These are phyloP conservation scores for Chrysolina americana DNA, from an alignment of 2,888 invertebrate species.

Conservation along the genomic window DNA sequence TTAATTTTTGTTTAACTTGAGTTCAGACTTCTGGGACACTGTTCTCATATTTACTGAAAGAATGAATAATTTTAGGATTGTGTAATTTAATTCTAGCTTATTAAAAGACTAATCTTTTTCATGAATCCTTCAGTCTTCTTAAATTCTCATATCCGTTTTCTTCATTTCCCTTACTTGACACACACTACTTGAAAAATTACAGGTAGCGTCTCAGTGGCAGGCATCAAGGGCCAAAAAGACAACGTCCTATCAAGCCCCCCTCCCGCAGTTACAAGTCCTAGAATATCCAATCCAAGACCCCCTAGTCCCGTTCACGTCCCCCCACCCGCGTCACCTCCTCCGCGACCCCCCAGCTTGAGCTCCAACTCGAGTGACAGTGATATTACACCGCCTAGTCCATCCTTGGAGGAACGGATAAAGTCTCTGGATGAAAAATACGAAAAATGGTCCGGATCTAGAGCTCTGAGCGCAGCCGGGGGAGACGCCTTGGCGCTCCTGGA, in stretches of 20 bases:
- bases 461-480: constrained; percentile 73
- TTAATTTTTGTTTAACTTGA: no score
- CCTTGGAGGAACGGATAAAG: constrained; percentile 92
- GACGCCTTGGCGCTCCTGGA: constrained; percentile 72
- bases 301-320: constrained; percentile 64
- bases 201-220: constrained; percentile 66
- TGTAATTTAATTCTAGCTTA: no score
- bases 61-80: no score
- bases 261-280: constrained; percentile 71
- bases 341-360: constrained; percentile 82
- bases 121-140: no score
- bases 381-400: constrained; percentile 76
- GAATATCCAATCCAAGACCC: constrained; percentile 65
- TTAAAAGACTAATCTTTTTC: no score
- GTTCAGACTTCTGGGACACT: no score
- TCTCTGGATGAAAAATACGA: constrained; percentile 95
- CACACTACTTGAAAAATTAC: constrained; percentile 9
- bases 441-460: constrained; percentile 85
- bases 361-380: constrained; percentile 73
- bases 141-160: no score
- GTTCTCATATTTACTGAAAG: no score
- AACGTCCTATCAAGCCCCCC: constrained; percentile 64
- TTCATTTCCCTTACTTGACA: no score
- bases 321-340: constrained; percentile 76
- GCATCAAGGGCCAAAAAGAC: constrained; percentile 68